Evolutionary conservation across 2,888 invertebrate genomes (phyloP), one percentile per base, ranked within the genome.

Genomic region (Tiliacea aurago): DNA sequence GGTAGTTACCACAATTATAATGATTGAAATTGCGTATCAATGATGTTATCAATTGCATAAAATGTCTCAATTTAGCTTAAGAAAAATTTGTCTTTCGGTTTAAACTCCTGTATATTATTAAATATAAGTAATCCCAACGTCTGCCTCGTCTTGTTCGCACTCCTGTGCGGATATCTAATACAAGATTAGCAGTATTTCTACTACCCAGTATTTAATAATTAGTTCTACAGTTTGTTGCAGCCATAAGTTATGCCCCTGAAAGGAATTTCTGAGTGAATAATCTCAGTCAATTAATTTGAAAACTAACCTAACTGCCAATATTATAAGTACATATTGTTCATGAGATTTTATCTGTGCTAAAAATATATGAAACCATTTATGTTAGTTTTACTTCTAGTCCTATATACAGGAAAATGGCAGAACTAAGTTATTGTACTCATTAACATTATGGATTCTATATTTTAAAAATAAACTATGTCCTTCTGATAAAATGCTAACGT

Each of bases 101-200:
- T 15, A 33, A 47, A 37, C 15, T 76, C 47, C 9, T 64, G 7
- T 66, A 64, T 33, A 41, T 41, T 20, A 15, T 20, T 53, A 61
- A 53, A 45, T 41, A 0, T 15, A 47, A 20, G 11, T 41, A 47
- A 45, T 20, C 18, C 13, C 20, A 78, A 78, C 41, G 41, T 41
- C 41, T 59, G 45, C 70, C 51, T 41, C 10, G 20, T 13, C 9
- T 41, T 53, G 28, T 28, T 28, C n/a, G 28, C n/a, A 23, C 70
- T 72, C 6, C 28, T 4, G 47, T 41, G 47, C 56, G 51, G 37
- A 59, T 58, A 69, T 69, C 20, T n/a, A 49, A 76, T 64, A 53
- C 43, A 23, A 47, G 64, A 20, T 53, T 47, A 66, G 33, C 77
- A 76, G 77, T 79, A 79, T 81, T 81, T 47, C 20, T 64, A 55